Conservation (phyloP, 1,140 invertebrate genomes). For the Oppia nitens region DNA sequence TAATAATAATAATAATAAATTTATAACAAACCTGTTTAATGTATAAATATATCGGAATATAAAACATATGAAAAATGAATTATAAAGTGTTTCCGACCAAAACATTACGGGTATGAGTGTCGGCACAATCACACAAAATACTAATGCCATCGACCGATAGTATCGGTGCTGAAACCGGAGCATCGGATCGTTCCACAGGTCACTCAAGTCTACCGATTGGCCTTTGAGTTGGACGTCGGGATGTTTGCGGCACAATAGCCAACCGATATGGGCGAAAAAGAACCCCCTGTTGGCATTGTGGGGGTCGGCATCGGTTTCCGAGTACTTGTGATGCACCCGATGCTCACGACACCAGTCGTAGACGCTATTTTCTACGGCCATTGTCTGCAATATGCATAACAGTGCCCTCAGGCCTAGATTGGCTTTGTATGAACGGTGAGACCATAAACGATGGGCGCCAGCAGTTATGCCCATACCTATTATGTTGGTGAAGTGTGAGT, state of each 20-base stretch:
- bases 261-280: conserved; percentile 90
- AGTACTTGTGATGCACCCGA: conserved; percentile 87
- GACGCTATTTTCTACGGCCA: conserved; percentile 81
- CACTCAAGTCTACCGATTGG: conserved; percentile 61
- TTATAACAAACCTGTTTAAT: background rate
- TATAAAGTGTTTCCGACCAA: conserved; percentile 61
- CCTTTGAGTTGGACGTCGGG: conserved; percentile 63
- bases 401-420: conserved; percentile 36
- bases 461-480: conserved; percentile 56
- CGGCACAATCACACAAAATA: conserved; percentile 68
- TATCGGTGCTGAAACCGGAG: conserved; percentile 73
- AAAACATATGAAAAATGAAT: conserved; percentile 45
- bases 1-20: no score
- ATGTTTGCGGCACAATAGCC: conserved; percentile 76
- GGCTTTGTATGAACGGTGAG: conserved; percentile 83
- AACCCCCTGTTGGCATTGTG: conserved; percentile 86
- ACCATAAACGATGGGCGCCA: conserved; percentile 81
- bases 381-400: conserved; percentile 59
- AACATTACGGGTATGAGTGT: conserved; percentile 56
- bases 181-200: conserved; percentile 62
- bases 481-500: no score
- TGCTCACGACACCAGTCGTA: conserved; percentile 86
- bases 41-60: background rate
- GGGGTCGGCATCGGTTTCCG: conserved; percentile 86
- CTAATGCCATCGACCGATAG: conserved; percentile 58